Evolutionary conservation across 2,113 vertebrate genomes (phyloP), one percentile per base, ranked within the genome.

Genomic region (Percopsis transmontana): DNA sequence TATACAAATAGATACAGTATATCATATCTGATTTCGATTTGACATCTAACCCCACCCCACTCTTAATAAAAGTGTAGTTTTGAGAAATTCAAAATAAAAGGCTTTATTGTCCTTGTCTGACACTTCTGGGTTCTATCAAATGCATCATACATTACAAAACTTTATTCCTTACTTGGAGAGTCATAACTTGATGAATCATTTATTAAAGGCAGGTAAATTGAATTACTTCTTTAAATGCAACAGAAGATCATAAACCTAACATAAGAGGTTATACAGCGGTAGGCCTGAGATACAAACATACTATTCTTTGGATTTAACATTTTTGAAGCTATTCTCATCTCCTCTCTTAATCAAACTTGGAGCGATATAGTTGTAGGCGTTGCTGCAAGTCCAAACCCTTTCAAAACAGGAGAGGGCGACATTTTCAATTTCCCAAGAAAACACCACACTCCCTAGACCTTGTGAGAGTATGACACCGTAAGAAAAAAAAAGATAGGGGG

Each of bases 391-490:
- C 27, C 27, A 33, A 33, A 68, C 67, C 7, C 14, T 38, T 64
- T 59, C 44, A 18, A 6, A 70, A 64, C 87, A 81, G 74, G 62
- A 0, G 81, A 66, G 77, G 83, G 77, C 72, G 58, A 70, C 56
- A 72, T 74, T 77, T 72, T 68, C 1, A 33, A 33, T 33, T 33
- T 33, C 5, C 8, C 27, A 33, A n/a, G n/a, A n/a, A n/a, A n/a
- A 33, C 27, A 6, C 8, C 27, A 33, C 27, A 7, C 8, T 33
- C 27, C 27, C 27, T 33, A 33, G 27, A 6, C 5, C 27, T 33
- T 33, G 27, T 33, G 27, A 33, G 27, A 33, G 8, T 33, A 1
- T 33, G 5, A 33, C 27, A 33, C 27, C 8, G 27, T 4, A 6
- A 7, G 27, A 6, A 33, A 33, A 33, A 33, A n/a, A n/a, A n/a